Conservation (phyloP, 1,140 invertebrate species). For the Hylaeus anthracinus region DNA sequence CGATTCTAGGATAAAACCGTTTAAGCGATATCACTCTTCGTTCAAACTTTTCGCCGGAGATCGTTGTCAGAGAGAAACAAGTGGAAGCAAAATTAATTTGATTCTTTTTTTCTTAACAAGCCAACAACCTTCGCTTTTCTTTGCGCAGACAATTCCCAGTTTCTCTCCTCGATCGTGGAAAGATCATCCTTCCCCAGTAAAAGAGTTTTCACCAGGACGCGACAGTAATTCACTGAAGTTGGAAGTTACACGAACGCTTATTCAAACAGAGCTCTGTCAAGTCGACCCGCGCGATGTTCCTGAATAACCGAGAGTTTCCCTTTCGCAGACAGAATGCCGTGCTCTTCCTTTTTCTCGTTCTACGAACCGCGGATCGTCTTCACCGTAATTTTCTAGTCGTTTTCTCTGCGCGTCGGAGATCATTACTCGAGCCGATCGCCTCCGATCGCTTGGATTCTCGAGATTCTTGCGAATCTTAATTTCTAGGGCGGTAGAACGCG, state of each 20-base stretch:
- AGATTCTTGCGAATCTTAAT: conserved; percentile 22
- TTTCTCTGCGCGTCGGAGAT: conserved; percentile 43
- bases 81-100: too few species aligned
- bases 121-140: too few species aligned
- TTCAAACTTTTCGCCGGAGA: background rate
- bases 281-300: conserved; percentile 16
- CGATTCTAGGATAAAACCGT: background rate
- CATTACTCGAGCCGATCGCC: conserved; percentile 40
- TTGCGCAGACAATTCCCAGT: background rate
- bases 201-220: conserved; percentile 9
- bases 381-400: conserved; percentile 58
- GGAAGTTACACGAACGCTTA: background rate
- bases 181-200: background rate
- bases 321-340: conserved; percentile 56
- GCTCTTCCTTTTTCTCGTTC: conserved; percentile 38
- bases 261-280: conserved; percentile 2
- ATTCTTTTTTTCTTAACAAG: too few species aligned
- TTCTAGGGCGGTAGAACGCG: background rate
- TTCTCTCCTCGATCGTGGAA: background rate
- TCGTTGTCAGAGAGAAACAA: too few species aligned
- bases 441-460: conserved; percentile 17
- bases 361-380: conserved; percentile 13
- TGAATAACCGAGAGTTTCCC: conserved; percentile 55
- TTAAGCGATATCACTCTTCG: too few species aligned
- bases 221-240: background rate